phyloP scores from a whole-genome alignment of 1,140 invertebrate genomes.

The Pectinophora gossypiella region DNA sequence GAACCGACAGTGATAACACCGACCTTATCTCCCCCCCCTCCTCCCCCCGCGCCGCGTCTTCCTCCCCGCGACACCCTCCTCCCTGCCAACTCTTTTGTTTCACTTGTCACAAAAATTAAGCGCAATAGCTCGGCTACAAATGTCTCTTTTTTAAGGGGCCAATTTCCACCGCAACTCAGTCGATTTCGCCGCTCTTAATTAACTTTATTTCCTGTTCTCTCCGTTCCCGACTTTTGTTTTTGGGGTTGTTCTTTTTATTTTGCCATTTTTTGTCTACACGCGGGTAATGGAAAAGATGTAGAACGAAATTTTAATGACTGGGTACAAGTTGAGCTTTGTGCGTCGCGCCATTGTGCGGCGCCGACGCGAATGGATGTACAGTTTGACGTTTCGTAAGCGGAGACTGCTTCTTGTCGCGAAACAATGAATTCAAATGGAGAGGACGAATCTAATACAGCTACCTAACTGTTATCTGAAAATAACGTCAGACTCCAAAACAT shows the following conservation, averaged over 20 bases:
- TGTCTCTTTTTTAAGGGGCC: conserved; percentile 71
- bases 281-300: conserved; percentile 74
- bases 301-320: conserved; percentile 73
- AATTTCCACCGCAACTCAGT: conserved; percentile 74
- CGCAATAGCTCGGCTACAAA: conserved; percentile 72
- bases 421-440: too few species aligned
- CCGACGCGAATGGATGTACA: conserved; percentile 33
- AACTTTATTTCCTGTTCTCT: conserved; percentile 74
- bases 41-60: conserved; percentile 25
- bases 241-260: conserved; percentile 65
- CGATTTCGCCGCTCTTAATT: conserved; percentile 74
- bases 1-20: conserved; percentile 60
- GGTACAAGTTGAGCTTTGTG: conserved; percentile 66
- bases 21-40: conserved; percentile 57
- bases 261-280: conserved; percentile 70
- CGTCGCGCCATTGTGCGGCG: conserved; percentile 52
- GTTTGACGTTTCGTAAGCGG: conserved; percentile 43
- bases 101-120: conserved; percentile 75
- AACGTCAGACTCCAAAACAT: background rate
- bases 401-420: too few species aligned
- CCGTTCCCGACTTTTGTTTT: conserved; percentile 68
- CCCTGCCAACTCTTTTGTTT: conserved; percentile 71
- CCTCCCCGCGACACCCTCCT: conserved; percentile 29
- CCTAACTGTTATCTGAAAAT: background rate
- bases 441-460: too few species aligned